Base-by-base conservation (phyloP, 1,140 invertebrate species). In the Drosophila lacteicornis region DNA sequence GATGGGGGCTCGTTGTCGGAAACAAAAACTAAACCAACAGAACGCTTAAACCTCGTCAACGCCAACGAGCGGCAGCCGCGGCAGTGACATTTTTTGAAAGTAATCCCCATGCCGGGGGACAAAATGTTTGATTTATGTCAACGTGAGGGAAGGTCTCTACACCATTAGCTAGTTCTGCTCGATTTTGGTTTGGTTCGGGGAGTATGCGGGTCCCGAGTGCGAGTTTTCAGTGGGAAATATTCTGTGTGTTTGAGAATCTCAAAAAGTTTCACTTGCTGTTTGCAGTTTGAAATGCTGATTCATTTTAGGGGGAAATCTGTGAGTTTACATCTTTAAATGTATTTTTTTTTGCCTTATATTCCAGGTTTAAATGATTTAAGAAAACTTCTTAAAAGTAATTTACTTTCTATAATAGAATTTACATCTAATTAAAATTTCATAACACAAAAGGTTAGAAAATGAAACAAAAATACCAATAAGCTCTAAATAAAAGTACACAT, bases 111-210 rank as follows among this genome's bases (percentile, higher is more conserved):
- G 43, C 30, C 57, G 45, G 65, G 45, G 65, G 13, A 38, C 61
- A 69, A 80, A 88, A 78, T 83, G 73, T 88, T 80, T 88, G 83
- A 87, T 87, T 88, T 88, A 87, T 87, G 84, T 87, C 84, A 83
- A 88, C 49, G 68, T 66, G 46, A 43, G 45, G 47, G 19, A 53
- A 53, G 30, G 11, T 19, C 30, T 22, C 56, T 40, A 43, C 38
- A 42, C 53, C 67, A 73, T 71, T 73, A 73, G 53, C 38, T 33
- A 33, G 56, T 65, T 55, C 13, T 36, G 3, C 13, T 36, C 19
- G 15, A 46, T 19, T 19, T 19, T 11, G 2, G 57, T 51, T 33
- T 63, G 36, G 51, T 60, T 36, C 13, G 0, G 53, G 13, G 3
- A 51, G 12, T 27, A 38, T 73, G 45, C 67, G 67, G 69, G 68